A percentile compares a stretch with the other conserved stretches of the same genome.
These are phyloP conservation scores for Zele albiditarsus DNA, from an alignment of 2,888 invertebrate species.

Conservation along the genomic window DNA sequence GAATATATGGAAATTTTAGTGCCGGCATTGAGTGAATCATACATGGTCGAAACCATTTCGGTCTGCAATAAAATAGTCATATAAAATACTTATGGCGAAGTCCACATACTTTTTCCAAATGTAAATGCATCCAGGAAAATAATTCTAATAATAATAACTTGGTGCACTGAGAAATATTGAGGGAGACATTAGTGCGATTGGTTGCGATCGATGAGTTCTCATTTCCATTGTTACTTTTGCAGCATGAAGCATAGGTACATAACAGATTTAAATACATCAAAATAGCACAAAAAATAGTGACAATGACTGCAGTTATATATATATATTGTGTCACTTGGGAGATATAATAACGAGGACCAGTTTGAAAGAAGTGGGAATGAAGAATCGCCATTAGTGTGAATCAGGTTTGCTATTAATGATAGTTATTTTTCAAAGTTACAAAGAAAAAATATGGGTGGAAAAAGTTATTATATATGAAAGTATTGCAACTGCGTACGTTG, in stretches of 20 bases:
- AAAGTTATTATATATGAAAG: too few relatives aligned
- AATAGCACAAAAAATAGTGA: background rate
- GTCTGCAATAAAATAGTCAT: too few relatives aligned
- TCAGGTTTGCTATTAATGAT: background rate
- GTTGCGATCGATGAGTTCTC: constrained; percentile 35
- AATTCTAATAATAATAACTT: constrained; percentile 7
- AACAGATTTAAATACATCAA: background rate
- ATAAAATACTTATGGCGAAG: too few relatives aligned
- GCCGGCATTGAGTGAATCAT: too few relatives aligned
- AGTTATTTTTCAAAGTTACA: background rate
- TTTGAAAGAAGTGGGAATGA: background rate
- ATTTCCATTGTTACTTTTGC: constrained; percentile 13
- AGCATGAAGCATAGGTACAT: background rate
- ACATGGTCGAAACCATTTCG: too few relatives aligned
- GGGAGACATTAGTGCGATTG: constrained; percentile 39
- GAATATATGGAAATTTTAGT: background rate
- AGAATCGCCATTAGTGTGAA: background rate
- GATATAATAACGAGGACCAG: background rate
- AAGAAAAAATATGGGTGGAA: background rate
- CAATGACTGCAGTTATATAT: background rate
- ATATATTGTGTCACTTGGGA: background rate
- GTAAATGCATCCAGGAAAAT: background rate
- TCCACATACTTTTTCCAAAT: background rate
- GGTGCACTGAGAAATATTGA: constrained; percentile 35
- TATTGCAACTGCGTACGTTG: too few relatives aligned